phyloP scores from a whole-genome alignment of 2,888 invertebrate genomes.

The Spisula subtruncata region DNA sequence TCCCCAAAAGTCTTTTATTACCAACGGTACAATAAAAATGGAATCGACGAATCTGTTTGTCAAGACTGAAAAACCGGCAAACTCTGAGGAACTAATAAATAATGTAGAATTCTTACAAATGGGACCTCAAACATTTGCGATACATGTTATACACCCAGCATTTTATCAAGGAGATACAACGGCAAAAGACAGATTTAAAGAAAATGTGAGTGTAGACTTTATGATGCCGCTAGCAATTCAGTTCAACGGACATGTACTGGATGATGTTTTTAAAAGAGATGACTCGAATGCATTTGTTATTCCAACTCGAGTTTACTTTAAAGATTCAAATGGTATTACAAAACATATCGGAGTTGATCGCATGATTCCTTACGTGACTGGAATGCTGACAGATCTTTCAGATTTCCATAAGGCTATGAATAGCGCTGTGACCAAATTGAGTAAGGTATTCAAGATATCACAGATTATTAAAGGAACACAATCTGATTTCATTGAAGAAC shows the following conservation, averaged over 20 bases:
- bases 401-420: not conserved
- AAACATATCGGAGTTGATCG: slow-evolving; percentile 27
- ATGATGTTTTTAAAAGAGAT: slow-evolving; percentile 32
- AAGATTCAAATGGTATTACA: slow-evolving; percentile 37
- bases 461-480: slow-evolving; percentile 30
- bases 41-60: slow-evolving; percentile 28
- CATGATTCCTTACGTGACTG: slow-evolving; percentile 39
- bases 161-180: slow-evolving; percentile 36
- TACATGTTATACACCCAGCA: slow-evolving; percentile 20
- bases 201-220: slow-evolving; percentile 28
- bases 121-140: slow-evolving; percentile 30
- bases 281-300: slow-evolving; percentile 13
- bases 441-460: slow-evolving; percentile 33
- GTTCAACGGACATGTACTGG: slow-evolving; percentile 17
- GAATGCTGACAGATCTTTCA: slow-evolving; percentile 26
- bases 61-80: slow-evolving; percentile 5
- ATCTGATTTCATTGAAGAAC: slow-evolving; percentile 24
- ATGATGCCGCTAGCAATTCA: slow-evolving; percentile 37
- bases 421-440: not conserved
- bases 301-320: slow-evolving; percentile 18
- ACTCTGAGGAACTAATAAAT: not conserved
- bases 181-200: slow-evolving; percentile 33
- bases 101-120: slow-evolving; percentile 34
- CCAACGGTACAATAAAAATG: slow-evolving; percentile 28
- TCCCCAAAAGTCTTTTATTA: slow-evolving; percentile 31